Conservation (phyloP, 1,140 invertebrate genomes). For the Drosophila miranda region DNA sequence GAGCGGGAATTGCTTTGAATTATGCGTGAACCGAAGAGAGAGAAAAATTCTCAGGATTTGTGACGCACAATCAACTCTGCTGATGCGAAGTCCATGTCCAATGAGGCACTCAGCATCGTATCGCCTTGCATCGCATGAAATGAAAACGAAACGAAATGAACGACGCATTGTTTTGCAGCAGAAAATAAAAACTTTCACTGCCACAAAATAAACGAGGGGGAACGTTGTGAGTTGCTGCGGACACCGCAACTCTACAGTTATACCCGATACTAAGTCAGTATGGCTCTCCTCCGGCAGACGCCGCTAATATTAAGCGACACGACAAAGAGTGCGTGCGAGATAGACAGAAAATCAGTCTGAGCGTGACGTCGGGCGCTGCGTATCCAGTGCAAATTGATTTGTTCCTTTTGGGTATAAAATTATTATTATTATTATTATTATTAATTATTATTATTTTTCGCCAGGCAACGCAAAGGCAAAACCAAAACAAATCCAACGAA, state of each 20-base stretch:
- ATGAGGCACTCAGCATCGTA: constrained; percentile 1
- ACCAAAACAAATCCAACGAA: constrained; percentile 38
- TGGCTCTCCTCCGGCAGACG: too few relatives aligned
- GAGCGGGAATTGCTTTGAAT: constrained; percentile 46
- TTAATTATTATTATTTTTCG: constrained; percentile 56
- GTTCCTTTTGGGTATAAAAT: too few relatives aligned
- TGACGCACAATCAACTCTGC: constrained; percentile 31
- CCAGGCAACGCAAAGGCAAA: constrained; percentile 36
- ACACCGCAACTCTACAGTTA: too few relatives aligned
- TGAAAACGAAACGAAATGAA: constrained; percentile 62
- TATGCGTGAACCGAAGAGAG: constrained; percentile 37
- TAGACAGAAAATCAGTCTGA: too few relatives aligned
- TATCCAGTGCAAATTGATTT: too few relatives aligned
- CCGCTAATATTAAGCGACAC: too few relatives aligned
- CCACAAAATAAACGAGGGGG: too few relatives aligned
- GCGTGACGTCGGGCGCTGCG: too few relatives aligned
- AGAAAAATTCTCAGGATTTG: constrained; percentile 29
- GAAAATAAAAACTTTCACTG: constrained; percentile 72
- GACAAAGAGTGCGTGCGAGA: too few relatives aligned
- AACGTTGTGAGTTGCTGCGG: too few relatives aligned
- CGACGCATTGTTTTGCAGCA: constrained; percentile 69
- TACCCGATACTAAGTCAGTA: too few relatives aligned
- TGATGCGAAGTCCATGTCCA: constrained; percentile 6
- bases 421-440: too few relatives aligned
- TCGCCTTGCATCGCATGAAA: constrained; percentile 23